phyloP scores from a whole-genome alignment of 2,113 vertebrate species.

The Boleophthalmus pectinirostris region DNA sequence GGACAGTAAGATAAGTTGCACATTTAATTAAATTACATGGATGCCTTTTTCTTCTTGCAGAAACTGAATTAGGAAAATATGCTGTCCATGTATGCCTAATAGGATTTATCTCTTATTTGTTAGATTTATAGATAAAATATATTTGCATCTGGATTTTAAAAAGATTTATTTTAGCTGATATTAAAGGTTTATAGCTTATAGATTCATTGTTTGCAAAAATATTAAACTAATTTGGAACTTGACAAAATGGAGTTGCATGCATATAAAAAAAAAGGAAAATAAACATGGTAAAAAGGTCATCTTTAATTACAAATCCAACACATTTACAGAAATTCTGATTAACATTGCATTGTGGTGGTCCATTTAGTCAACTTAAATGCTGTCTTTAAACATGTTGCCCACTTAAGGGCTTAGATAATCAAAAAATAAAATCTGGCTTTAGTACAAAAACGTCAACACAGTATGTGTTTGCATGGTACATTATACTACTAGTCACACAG shows the following conservation, averaged over 20 bases:
- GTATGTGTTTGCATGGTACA: constrained; percentile 2
- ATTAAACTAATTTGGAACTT: not conserved
- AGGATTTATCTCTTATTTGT: no score
- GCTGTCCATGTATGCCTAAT: no score
- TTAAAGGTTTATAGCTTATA: no score
- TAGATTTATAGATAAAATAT: no score
- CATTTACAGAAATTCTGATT: not conserved
- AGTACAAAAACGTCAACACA: not conserved
- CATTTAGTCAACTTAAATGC: not conserved
- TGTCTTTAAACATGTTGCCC: not conserved
- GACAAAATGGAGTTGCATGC: not conserved
- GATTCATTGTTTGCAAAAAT: no score
- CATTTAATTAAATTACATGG: no score
- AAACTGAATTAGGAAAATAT: no score
- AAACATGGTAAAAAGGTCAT: not conserved
- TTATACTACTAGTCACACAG: constrained; percentile 83
- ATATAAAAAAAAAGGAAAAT: not conserved
- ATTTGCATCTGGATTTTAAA: no score
- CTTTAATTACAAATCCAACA: constrained; percentile 1
- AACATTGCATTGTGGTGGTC: not conserved
- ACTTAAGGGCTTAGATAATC: not conserved
- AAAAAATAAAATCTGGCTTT: not conserved
- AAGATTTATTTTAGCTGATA: no score
- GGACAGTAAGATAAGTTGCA: no score
- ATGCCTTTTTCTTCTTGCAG: no score